Conservation (phyloP, 2,113 vertebrate genomes). For the Aythya baeri region DNA sequence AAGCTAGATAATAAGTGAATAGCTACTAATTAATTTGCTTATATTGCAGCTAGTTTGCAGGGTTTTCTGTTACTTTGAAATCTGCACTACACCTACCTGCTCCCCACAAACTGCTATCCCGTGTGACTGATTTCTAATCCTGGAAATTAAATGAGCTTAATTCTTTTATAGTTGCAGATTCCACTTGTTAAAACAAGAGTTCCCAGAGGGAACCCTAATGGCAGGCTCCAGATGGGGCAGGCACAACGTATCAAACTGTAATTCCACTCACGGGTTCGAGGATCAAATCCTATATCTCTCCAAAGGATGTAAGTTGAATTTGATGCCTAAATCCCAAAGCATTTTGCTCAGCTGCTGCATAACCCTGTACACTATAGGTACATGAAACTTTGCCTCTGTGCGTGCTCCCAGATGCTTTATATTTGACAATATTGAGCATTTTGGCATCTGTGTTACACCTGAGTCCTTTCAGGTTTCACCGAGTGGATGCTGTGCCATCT, state of each 20-base stretch:
- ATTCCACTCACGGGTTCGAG: background rate
- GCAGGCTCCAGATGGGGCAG: constrained; percentile 50
- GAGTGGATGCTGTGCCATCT: constrained; percentile 47
- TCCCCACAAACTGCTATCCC: background rate
- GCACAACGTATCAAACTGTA: constrained; percentile 35
- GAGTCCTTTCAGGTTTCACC: constrained; percentile 50
- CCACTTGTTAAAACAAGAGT: background rate
- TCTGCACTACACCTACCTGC: background rate
- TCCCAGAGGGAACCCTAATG: background rate
- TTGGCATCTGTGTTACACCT: constrained; percentile 57
- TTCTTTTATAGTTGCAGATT: constrained; percentile 18
- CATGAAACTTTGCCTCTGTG: constrained; percentile 21
- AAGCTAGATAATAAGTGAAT: background rate
- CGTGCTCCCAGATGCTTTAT: constrained; percentile 19
- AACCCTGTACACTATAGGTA: background rate
- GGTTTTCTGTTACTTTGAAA: background rate
- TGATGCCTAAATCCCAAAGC: constrained; percentile 35
- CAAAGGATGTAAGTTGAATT: background rate
- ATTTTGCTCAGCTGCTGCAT: constrained; percentile 35
- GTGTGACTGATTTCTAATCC: constrained; percentile 30
- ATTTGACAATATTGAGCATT: background rate
- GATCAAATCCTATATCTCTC: constrained; percentile 33
- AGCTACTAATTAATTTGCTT: background rate
- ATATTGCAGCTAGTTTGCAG: background rate
- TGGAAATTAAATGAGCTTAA: constrained; percentile 39